Evolutionary conservation across 2,797 vertebrate genomes (phyloP).

Genomic region (Pseudochromis fuscus): DNA sequence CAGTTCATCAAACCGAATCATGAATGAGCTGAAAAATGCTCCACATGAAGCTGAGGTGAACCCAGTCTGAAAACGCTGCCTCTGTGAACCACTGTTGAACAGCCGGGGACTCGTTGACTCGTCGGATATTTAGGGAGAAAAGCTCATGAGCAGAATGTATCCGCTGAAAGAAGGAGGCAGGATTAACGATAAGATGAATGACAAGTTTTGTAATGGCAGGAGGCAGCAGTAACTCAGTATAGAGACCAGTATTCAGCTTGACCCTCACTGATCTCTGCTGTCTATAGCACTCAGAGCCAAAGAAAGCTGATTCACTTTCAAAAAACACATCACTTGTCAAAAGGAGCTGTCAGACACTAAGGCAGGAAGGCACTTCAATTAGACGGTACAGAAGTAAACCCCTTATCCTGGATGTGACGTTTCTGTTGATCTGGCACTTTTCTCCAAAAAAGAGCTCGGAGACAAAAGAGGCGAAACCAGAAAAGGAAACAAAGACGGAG

Average conservation of each 20-base stretch:
- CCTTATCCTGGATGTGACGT: constrained; percentile 78
- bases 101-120: constrained; percentile 16
- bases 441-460: constrained; percentile 58
- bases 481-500: constrained; percentile 10
- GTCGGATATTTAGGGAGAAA: constrained; percentile 22
- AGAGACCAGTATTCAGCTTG: constrained; percentile 78
- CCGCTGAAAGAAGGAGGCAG: constrained; percentile 52
- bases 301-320: constrained; percentile 83
- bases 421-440: constrained; percentile 82
- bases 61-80: too few relatives aligned
- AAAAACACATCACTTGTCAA: constrained; percentile 84
- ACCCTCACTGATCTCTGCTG: constrained; percentile 82
- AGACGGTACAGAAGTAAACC: constrained; percentile 77
- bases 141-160: constrained; percentile 43
- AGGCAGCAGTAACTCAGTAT: constrained; percentile 76
- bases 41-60: too few relatives aligned
- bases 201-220: constrained; percentile 77
- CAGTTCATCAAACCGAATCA: too few relatives aligned
- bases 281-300: constrained; percentile 79
- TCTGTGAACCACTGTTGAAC: constrained; percentile 13
- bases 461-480: constrained; percentile 22
- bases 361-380: constrained; percentile 84
- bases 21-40: too few relatives aligned
- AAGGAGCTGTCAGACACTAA: constrained; percentile 81
- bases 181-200: constrained; percentile 79